phyloP scores from a whole-genome alignment of 2,113 vertebrate genomes.

The Glaucidium brasilianum region DNA sequence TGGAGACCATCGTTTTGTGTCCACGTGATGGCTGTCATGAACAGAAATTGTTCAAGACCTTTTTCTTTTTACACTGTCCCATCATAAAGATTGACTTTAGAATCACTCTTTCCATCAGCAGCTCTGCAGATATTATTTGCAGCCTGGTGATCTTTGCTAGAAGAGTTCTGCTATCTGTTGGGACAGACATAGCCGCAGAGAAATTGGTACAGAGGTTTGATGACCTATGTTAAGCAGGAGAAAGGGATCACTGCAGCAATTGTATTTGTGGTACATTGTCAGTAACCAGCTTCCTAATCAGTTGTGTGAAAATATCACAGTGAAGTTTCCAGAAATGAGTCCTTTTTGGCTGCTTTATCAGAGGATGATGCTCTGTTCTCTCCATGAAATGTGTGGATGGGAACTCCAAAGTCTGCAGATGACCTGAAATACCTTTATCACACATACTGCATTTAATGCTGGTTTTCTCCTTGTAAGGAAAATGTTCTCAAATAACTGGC shows the following conservation, averaged over 20 bases:
- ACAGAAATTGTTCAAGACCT: background rate
- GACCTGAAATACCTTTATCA: background rate
- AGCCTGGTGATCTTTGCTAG: background rate
- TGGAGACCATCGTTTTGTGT: background rate
- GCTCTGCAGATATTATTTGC: background rate
- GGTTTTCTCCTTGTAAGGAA: background rate
- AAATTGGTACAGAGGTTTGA: background rate
- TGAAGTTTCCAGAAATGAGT: background rate
- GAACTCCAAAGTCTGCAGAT: background rate
- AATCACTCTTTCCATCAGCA: background rate
- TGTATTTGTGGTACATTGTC: background rate
- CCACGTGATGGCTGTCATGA: background rate
- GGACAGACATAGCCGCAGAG: background rate
- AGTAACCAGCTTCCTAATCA: background rate
- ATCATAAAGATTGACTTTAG: background rate
- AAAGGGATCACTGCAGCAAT: background rate
- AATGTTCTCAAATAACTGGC: background rate
- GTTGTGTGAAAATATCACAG: background rate
- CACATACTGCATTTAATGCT: background rate
- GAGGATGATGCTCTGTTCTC: background rate
- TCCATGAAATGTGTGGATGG: background rate
- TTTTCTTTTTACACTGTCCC: background rate
- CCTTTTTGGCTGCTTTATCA: background rate
- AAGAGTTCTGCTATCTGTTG: background rate
- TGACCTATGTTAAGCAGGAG: background rate